Evolutionary conservation across 2,797 vertebrate species (phyloP).

Genomic region (Sebastes variabilis): DNA sequence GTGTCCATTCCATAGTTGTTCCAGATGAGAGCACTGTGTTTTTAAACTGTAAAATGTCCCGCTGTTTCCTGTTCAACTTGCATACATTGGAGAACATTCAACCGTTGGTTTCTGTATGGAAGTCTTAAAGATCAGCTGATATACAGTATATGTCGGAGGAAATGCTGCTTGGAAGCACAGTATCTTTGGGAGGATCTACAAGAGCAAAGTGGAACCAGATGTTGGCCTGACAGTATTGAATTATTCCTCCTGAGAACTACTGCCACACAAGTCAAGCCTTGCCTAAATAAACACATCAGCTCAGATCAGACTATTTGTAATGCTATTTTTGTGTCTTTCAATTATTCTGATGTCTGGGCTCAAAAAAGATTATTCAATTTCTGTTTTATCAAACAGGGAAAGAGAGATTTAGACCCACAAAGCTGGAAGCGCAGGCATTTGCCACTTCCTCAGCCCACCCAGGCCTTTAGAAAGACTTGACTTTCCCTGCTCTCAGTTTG

Average conservation of each 20-base stretch:
- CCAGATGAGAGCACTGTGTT: neutral
- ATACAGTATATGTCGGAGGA: neutral
- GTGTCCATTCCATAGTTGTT: neutral
- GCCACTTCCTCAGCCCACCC: neutral
- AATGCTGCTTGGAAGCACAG: neutral
- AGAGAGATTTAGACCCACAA: neutral
- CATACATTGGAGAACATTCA: neutral
- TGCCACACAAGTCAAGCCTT: neutral
- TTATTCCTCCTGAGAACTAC: neutral
- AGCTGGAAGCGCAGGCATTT: neutral
- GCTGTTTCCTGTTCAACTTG: neutral
- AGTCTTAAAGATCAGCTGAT: neutral
- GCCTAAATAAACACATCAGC: neutral
- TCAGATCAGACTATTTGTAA: neutral
- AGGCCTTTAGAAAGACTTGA: neutral
- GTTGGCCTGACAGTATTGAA: neutral
- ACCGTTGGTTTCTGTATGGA: neutral
- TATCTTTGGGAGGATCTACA: neutral
- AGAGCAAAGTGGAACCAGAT: conserved; percentile 1
- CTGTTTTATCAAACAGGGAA: neutral
- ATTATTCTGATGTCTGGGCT: neutral
- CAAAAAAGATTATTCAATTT: neutral
- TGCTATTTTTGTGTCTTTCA: neutral
- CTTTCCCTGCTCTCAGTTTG: neutral
- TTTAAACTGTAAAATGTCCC: neutral